phyloP scores from a whole-genome alignment of 2,888 invertebrate species.

The Amblyjoppa proteus region DNA sequence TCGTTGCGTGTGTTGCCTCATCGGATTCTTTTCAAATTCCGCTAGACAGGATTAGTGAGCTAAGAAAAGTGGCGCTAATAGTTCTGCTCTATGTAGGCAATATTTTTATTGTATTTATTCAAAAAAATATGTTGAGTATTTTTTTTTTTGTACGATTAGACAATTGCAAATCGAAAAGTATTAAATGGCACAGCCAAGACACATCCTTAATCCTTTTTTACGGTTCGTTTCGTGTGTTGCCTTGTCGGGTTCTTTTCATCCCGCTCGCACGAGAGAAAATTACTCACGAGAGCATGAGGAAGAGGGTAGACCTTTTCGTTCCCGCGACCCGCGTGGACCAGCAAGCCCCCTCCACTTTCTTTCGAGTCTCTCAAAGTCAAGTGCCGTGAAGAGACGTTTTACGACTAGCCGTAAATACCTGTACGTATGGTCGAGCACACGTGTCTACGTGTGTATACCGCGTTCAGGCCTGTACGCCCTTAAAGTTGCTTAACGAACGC shows the following conservation, averaged over 20 bases:
- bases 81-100: no score
- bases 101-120: no score
- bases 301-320: constrained; percentile 43
- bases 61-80: no score
- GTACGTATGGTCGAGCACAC: constrained; percentile 49
- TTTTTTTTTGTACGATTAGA: no score
- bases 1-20: background rate
- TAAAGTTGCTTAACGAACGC: constrained; percentile 68
- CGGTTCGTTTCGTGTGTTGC: constrained; percentile 26
- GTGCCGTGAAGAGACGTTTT: constrained; percentile 69
- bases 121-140: no score
- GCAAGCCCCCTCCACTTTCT: constrained; percentile 12
- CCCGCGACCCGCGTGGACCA: constrained; percentile 38
- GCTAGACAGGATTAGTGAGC: background rate
- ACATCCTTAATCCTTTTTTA: constrained; percentile 32
- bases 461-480: constrained; percentile 34
- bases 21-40: constrained; percentile 30
- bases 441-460: constrained; percentile 15
- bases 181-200: no score
- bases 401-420: constrained; percentile 70
- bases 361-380: constrained; percentile 65
- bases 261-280: background rate
- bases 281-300: constrained; percentile 5
- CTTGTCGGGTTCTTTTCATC: constrained; percentile 6
- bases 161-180: no score